These are phyloP conservation scores for Leptinotarsa rubiginosa DNA, from an alignment of 2,888 invertebrate species.

Conservation along the genomic window DNA sequence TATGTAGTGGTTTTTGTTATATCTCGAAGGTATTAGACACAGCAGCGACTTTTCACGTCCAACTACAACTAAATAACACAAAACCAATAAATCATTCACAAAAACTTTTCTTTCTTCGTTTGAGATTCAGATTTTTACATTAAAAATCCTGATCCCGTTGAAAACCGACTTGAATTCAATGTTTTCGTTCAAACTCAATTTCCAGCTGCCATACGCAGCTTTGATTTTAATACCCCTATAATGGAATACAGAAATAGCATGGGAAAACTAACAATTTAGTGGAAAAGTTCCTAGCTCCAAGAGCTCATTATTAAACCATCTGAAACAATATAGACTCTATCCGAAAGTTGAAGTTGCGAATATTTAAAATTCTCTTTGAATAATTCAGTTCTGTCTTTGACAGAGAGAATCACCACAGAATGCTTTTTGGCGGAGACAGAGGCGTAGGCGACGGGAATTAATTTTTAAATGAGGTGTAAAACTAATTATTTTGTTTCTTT, in stretches of 20 bases:
- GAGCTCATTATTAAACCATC: slow-evolving; percentile 25
- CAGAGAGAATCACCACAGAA: slow-evolving; percentile 16
- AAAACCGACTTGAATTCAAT: not conserved
- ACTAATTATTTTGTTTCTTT: no score
- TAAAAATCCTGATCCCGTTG: not conserved
- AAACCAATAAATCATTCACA: no score
- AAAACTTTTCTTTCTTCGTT: no score
- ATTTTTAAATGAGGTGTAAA: no score
- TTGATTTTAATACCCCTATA: not conserved
- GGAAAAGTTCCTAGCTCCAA: not conserved
- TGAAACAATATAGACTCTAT: slow-evolving; percentile 21
- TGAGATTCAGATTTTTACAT: no score
- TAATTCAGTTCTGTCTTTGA: slow-evolving; percentile 16
- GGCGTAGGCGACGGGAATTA: not conserved
- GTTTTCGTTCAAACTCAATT: not conserved
- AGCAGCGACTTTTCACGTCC: no score
- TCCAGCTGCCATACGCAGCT: not conserved
- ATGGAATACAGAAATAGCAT: not conserved
- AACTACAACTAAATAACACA: no score
- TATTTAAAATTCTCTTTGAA: slow-evolving; percentile 25
- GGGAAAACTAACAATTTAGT: slow-evolving; percentile 5
- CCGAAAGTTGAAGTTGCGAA: slow-evolving; percentile 25
- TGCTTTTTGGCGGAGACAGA: not conserved
- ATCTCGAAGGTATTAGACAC: no score
- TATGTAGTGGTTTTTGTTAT: no score